Conservation (phyloP, 2,113 vertebrate genomes). For the Dolichallabes microphthalmus region DNA sequence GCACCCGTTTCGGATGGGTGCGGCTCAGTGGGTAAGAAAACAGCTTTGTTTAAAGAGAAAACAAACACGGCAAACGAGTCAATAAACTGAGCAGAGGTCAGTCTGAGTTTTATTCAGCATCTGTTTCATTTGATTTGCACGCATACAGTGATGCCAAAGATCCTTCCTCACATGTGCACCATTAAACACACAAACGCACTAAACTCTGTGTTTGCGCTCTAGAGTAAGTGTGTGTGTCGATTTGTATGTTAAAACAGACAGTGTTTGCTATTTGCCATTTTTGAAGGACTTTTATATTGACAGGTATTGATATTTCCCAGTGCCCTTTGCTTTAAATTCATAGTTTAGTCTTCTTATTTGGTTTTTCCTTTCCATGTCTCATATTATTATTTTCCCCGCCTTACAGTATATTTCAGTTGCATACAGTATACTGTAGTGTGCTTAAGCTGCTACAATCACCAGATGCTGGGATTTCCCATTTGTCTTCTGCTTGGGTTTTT, state of each 20-base stretch:
- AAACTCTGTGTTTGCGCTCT: conserved; percentile 51
- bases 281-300: no score
- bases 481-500: no score
- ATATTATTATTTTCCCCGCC: no score
- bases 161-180: conserved; percentile 46
- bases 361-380: no score
- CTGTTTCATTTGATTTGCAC: conserved; percentile 71
- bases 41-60: conserved; percentile 70
- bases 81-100: conserved; percentile 62
- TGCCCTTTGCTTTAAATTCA: no score
- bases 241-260: background rate
- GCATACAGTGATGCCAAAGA: conserved; percentile 58
- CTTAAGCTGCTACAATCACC: no score
- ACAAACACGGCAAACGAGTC: conserved; percentile 72
- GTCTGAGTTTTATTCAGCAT: conserved; percentile 75
- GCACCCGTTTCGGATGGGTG: conserved; percentile 60
- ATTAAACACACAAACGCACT: conserved; percentile 54
- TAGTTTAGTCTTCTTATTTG: no score
- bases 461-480: no score
- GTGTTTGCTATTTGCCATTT: background rate
- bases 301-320: no score
- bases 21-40: conserved; percentile 66
- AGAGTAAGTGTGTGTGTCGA: conserved; percentile 57
- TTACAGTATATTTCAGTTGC: no score
- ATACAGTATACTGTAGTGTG: no score